phyloP scores from a whole-genome alignment of 2,888 invertebrate genomes.

The Alloscopus bannaensis region DNA sequence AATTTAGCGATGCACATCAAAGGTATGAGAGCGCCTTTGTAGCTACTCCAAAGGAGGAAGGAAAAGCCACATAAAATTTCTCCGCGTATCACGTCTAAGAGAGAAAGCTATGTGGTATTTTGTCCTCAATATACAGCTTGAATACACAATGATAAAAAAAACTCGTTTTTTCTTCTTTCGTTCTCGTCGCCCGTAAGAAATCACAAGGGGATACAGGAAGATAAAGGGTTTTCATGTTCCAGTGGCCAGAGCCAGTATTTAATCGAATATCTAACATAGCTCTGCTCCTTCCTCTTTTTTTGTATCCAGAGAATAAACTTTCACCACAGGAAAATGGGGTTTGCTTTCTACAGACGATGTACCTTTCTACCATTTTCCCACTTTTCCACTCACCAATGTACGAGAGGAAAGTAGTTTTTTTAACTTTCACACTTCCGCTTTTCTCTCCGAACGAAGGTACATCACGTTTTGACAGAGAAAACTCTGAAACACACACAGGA shows the following conservation, averaged over 20 bases:
- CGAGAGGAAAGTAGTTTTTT: no score
- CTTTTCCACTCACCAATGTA: no score
- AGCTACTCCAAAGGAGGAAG: slow-evolving; percentile 9
- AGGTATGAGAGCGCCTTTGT: no score
- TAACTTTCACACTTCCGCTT: no score
- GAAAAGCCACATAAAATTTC: slow-evolving; percentile 42
- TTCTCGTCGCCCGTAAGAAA: slow-evolving; percentile 34
- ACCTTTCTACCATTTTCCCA: no score
- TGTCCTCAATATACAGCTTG: background rate
- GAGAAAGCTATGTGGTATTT: background rate
- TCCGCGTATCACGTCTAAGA: background rate
- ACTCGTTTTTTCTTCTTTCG: slow-evolving; percentile 30
- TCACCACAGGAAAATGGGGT: no score
- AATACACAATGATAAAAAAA: slow-evolving; percentile 18
- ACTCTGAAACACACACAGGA: slow-evolving; percentile 1
- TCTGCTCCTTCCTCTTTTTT: slow-evolving; percentile 15
- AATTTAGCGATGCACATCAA: no score
- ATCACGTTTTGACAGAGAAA: no score
- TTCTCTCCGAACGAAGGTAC: background rate
- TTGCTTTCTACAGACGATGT: no score
- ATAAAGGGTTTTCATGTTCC: slow-evolving; percentile 52
- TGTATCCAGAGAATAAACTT: background rate
- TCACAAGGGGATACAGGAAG: slow-evolving; percentile 41
- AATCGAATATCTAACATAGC: slow-evolving; percentile 52
- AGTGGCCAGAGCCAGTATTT: slow-evolving; percentile 42